Conservation (phyloP, 2,888 invertebrate species). For the Melikaiella ostensackeni region DNA sequence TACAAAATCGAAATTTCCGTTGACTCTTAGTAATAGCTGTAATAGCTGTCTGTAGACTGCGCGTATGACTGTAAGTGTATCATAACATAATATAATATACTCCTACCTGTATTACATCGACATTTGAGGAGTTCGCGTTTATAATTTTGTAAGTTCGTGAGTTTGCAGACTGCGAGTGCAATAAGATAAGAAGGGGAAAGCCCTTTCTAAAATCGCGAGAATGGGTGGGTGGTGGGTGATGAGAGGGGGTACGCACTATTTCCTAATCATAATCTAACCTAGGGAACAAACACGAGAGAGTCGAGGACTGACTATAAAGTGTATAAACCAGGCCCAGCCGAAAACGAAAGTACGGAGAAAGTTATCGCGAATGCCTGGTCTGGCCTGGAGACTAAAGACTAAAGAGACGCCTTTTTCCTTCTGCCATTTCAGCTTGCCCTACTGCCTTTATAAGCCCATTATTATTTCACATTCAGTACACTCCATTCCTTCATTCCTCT, state of each 20-base stretch:
- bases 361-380: constrained; percentile 57
- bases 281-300: constrained; percentile 50
- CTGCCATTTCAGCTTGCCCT: not conserved
- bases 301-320: constrained; percentile 51
- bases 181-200: constrained; percentile 52
- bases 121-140: too few relatives aligned
- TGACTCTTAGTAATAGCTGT: too few relatives aligned
- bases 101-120: too few relatives aligned
- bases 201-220: constrained; percentile 73
- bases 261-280: constrained; percentile 68
- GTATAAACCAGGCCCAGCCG: constrained; percentile 66
- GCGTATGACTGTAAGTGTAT: too few relatives aligned
- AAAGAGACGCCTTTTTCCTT: constrained; percentile 5
- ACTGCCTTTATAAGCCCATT: not conserved
- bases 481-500: too few relatives aligned
- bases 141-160: too few relatives aligned
- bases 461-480: not conserved
- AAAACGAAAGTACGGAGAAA: constrained; percentile 77
- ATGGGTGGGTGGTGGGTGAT: constrained; percentile 54
- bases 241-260: constrained; percentile 66
- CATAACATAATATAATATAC: too few relatives aligned
- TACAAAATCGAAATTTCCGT: too few relatives aligned
- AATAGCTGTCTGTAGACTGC: too few relatives aligned
- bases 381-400: not conserved
- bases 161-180: not conserved